Conservation (phyloP, 1,140 invertebrate species). For the Drosophila ananassae region DNA sequence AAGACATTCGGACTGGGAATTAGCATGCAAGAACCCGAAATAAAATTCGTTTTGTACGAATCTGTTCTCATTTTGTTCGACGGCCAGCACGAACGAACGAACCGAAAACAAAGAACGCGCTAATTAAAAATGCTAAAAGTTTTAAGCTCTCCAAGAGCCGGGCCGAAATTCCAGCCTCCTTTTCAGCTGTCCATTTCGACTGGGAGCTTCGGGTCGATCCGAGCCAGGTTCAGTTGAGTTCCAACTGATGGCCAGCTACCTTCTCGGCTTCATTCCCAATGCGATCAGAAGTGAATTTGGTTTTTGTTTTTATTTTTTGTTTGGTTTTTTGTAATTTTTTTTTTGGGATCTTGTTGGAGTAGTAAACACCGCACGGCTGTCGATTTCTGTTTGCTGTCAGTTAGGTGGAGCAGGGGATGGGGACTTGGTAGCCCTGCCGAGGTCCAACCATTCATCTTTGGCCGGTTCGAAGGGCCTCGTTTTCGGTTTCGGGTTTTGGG, state of each 20-base stretch:
- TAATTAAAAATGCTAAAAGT: conserved; percentile 83
- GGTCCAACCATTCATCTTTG: conserved; percentile 76
- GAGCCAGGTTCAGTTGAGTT: conserved; percentile 14
- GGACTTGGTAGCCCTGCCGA: conserved; percentile 31
- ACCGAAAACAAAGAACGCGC: conserved; percentile 81
- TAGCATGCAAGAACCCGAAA: conserved; percentile 44
- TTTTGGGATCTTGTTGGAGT: conserved; percentile 68
- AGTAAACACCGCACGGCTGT: conserved; percentile 74
- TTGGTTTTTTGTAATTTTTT: conserved; percentile 34
- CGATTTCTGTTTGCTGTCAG: conserved; percentile 79
- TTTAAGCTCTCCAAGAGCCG: conserved; percentile 64
- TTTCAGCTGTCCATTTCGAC: conserved; percentile 76
- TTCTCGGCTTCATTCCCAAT: conserved; percentile 56
- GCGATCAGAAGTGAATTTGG: conserved; percentile 58
- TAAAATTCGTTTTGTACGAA: conserved; percentile 50
- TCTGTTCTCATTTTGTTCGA: conserved; percentile 48
- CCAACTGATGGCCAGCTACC: conserved; percentile 51
- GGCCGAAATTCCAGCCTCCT: conserved; percentile 75
- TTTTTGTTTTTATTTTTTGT: conserved; percentile 29
- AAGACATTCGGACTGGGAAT: conserved; percentile 24
- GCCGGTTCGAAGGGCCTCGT: conserved; percentile 68
- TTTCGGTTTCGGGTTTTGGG: conserved; percentile 21
- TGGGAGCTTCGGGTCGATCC: conserved; percentile 17
- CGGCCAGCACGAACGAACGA: conserved; percentile 64
- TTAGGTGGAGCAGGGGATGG: conserved; percentile 14